Evolutionary conservation across 2,113 vertebrate species (phyloP).

Genomic region (Diglossa brunneiventris): DNA sequence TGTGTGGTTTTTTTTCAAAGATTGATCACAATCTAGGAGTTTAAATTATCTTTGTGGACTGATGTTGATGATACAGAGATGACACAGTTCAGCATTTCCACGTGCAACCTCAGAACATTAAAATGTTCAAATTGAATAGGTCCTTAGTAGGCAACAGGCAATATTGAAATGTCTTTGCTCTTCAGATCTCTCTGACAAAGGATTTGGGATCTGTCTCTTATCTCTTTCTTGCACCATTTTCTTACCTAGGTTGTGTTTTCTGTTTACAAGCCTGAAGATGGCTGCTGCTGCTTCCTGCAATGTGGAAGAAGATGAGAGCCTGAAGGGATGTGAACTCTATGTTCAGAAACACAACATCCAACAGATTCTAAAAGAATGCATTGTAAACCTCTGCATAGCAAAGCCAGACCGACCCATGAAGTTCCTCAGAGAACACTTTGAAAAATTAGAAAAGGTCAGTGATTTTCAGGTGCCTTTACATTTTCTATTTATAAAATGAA

Average conservation of each 20-base stretch:
- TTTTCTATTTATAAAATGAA: not conserved
- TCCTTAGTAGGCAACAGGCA: not conserved
- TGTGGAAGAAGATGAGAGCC: constrained; percentile 90
- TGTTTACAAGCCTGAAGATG: constrained; percentile 81
- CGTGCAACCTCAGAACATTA: not conserved
- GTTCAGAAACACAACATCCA: constrained; percentile 95
- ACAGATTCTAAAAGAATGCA: constrained; percentile 94
- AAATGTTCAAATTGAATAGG: not conserved
- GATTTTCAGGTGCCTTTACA: not conserved
- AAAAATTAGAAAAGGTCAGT: constrained; percentile 97
- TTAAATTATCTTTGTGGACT: not conserved
- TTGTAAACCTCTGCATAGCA: constrained; percentile 92
- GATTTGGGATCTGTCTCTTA: not conserved
- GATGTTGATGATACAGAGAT: not conserved
- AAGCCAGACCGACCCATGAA: constrained; percentile 94
- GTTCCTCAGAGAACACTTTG: constrained; percentile 95
- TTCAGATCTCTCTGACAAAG: not conserved
- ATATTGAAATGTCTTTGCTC: not conserved
- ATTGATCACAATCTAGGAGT: not conserved
- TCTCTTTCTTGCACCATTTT: constrained; percentile 40
- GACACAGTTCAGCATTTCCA: not conserved
- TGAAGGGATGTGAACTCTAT: constrained; percentile 92
- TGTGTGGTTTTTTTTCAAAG: not conserved
- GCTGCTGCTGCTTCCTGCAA: constrained; percentile 84
- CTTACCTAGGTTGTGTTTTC: constrained; percentile 39